phyloP scores from a whole-genome alignment of 2,113 vertebrate species.

The Odobenus rosmarus region DNA sequence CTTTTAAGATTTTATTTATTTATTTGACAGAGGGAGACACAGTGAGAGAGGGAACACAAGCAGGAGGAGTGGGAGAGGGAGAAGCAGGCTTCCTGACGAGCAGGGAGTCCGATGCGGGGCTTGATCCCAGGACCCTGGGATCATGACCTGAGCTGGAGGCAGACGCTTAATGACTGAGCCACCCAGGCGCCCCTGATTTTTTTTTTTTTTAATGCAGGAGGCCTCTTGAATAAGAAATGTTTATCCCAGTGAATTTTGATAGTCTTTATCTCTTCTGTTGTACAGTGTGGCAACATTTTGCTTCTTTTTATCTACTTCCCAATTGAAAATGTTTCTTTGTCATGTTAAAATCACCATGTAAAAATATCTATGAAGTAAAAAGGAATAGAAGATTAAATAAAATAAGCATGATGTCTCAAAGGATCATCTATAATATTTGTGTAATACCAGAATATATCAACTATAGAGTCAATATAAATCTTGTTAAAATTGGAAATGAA shows the following conservation, averaged over 20 bases:
- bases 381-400: neutral
- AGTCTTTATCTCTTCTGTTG: neutral
- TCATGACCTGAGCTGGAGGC: too few species aligned
- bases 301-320: constrained; percentile 21
- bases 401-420: constrained; percentile 13
- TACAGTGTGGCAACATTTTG: neutral
- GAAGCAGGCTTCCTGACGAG: too few species aligned
- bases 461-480: neutral
- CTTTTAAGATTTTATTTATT: too few species aligned
- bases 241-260: constrained; percentile 13
- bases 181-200: too few species aligned
- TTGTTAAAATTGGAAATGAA: neutral
- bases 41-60: too few species aligned
- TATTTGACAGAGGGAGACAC: too few species aligned
- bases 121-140: too few species aligned
- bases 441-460: neutral
- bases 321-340: constrained; percentile 50
- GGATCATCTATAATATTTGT: neutral
- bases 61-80: too few species aligned
- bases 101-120: too few species aligned
- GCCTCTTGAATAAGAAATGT: constrained; percentile 8
- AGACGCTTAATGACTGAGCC: too few species aligned
- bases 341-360: constrained; percentile 40
- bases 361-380: constrained; percentile 36
- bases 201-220: neutral